Evolutionary conservation across 1,140 invertebrate genomes (phyloP), one percentile per base, ranked within the genome.

Genomic region (Notospermus geniculatus): DNA sequence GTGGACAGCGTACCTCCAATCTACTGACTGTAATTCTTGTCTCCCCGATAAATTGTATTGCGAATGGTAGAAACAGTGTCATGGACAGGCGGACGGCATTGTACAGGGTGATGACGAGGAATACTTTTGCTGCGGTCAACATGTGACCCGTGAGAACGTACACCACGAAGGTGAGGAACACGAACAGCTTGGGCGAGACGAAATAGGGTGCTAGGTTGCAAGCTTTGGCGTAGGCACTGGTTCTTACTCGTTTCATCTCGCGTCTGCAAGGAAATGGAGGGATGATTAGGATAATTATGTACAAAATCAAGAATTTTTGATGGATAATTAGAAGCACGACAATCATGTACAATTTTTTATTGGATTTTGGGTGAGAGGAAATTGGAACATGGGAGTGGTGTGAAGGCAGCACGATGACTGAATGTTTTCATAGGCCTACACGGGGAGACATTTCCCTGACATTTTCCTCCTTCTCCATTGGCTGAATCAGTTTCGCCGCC

Each of bases 1-100:
- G n/a, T n/a, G n/a, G n/a, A n/a, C 4, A 36, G 5, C 32, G 61
- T 70, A 82, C 81, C 74, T 82, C 68, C 28, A 83, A 36, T 57
- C 82, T 71, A 53, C 63, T 63, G 54, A 76, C 67, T 2, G 81
- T 79, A 46, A 83, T 72, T 5, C 65, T 65, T 1, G 69, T 71
- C 62, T 83, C 81, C 32, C 79, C 65, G 1, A 65, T 65, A 62
- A 78, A 68, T 65, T 74, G 71, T 43, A 78, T 63, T 32, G 68
- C 73, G 54, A 73, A 64, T 28, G 73, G 70, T 28, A 76, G 66
- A 46, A 72, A 73, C 19, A 77, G 61, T 5, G 68, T 75, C 2
- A 68, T 67, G 25, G 68, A 62, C 23, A 78, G 54, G 13, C 75
- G 59, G 7, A 75, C 60, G 7, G 67, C 69, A 43, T 72, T 62